Conservation (phyloP, 2,888 invertebrate genomes). For the Spilarctia lutea region DNA sequence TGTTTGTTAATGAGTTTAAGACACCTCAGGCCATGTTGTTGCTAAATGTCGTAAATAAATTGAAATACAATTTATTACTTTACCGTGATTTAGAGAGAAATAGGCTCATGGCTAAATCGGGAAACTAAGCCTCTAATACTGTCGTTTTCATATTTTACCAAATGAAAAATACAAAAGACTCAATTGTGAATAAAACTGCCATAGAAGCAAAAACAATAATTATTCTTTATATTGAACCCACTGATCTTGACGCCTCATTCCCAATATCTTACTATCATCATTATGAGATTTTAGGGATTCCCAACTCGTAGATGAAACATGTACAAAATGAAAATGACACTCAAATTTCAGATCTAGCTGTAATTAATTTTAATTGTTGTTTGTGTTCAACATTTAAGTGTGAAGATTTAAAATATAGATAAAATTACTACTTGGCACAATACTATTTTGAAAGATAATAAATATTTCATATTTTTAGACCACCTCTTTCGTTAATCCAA, state of each 20-base stretch:
- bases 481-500: no score
- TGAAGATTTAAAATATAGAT: background rate
- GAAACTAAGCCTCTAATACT: no score
- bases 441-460: background rate
- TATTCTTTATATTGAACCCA: no score
- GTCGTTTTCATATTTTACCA: no score
- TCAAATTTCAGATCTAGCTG: background rate
- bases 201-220: no score
- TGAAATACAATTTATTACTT: background rate
- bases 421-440: background rate
- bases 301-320: background rate
- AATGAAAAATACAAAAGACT: no score
- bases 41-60: background rate
- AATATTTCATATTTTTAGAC: no score
- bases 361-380: background rate
- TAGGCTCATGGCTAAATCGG: background rate
- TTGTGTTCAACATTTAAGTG: background rate
- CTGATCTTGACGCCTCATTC: no score
- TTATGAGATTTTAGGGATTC: background rate
- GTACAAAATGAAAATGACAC: background rate
- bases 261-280: background rate
- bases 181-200: no score
- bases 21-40: background rate
- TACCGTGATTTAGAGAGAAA: background rate
- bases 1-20: background rate